These are phyloP conservation scores for Alloscopus bannaensis DNA, from an alignment of 2,888 invertebrate genomes.

Conservation along the genomic window DNA sequence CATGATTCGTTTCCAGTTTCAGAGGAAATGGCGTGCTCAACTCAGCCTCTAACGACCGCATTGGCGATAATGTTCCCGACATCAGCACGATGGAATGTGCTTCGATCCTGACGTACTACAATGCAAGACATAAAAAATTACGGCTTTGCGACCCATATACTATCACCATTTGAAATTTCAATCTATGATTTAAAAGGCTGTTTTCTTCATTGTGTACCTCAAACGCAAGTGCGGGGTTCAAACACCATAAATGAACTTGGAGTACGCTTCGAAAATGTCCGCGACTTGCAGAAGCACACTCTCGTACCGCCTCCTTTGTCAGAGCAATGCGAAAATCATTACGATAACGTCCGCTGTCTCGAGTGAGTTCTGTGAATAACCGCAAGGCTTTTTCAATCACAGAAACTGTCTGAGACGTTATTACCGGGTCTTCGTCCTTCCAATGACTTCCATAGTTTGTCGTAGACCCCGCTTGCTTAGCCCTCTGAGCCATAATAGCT, in stretches of 20 bases:
- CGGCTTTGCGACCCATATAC: background rate
- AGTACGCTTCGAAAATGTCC: conserved; percentile 35
- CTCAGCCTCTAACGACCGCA: conserved; percentile 84
- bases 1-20: conserved; percentile 82
- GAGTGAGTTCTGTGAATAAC: conserved; percentile 33
- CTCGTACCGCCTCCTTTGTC: conserved; percentile 20
- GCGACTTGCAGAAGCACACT: conserved; percentile 25
- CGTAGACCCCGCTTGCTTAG: conserved; percentile 32
- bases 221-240: conserved; percentile 85
- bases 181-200: too few species aligned
- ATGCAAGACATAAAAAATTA: conserved; percentile 14
- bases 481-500: conserved; percentile 40
- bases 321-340: conserved; percentile 42
- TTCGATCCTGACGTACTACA: conserved; percentile 75
- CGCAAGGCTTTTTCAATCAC: conserved; percentile 48
- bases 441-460: conserved; percentile 40
- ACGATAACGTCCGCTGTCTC: conserved; percentile 28
- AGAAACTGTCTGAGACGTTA: conserved; percentile 1
- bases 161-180: too few species aligned
- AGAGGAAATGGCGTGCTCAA: conserved; percentile 82
- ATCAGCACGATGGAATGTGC: conserved; percentile 81
- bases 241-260: conserved; percentile 81
- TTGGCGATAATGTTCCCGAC: conserved; percentile 87
- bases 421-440: conserved; percentile 26
- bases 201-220: conserved; percentile 55